These are phyloP conservation scores for Puntigrus tetrazona DNA, from an alignment of 2,113 vertebrate genomes.

Conservation along the genomic window DNA sequence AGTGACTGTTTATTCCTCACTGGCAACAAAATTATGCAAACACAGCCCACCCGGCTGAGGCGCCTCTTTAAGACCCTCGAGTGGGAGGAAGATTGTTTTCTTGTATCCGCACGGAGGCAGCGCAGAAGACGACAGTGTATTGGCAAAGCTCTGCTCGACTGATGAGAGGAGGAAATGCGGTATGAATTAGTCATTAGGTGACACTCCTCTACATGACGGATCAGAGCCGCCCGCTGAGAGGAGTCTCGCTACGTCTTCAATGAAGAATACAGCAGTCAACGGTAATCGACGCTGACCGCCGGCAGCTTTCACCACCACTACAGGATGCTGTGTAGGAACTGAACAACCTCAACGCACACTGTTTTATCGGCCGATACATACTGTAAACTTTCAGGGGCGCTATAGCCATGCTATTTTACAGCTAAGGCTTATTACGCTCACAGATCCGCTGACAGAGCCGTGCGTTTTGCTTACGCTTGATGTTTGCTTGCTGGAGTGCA, in stretches of 20 bases:
- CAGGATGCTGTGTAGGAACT: not conserved
- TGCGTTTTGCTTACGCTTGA: too few species aligned
- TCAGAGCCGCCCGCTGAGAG: constrained; percentile 31
- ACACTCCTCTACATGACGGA: constrained; percentile 28
- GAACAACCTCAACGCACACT: not conserved
- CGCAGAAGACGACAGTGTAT: constrained; percentile 10
- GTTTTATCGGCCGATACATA: not conserved
- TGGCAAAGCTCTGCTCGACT: constrained; percentile 32
- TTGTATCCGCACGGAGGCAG: constrained; percentile 25
- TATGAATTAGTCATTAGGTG: constrained; percentile 65
- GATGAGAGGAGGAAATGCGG: constrained; percentile 48
- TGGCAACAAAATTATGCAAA: constrained; percentile 64
- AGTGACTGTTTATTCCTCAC: constrained; percentile 57
- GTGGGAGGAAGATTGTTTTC: constrained; percentile 24
- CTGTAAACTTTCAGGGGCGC: not conserved
- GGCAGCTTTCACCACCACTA: not conserved
- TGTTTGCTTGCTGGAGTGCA: too few species aligned
- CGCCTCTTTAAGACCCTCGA: constrained; percentile 33
- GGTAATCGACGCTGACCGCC: not conserved
- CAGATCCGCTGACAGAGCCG: too few species aligned
- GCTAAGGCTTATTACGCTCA: too few species aligned
- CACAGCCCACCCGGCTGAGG: constrained; percentile 52
- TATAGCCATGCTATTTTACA: too few species aligned
- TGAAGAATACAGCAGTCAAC: constrained; percentile 41
- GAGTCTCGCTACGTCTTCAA: constrained; percentile 49